Evolutionary conservation across 2,113 vertebrate species (phyloP).

Genomic region (Eira barbara): DNA sequence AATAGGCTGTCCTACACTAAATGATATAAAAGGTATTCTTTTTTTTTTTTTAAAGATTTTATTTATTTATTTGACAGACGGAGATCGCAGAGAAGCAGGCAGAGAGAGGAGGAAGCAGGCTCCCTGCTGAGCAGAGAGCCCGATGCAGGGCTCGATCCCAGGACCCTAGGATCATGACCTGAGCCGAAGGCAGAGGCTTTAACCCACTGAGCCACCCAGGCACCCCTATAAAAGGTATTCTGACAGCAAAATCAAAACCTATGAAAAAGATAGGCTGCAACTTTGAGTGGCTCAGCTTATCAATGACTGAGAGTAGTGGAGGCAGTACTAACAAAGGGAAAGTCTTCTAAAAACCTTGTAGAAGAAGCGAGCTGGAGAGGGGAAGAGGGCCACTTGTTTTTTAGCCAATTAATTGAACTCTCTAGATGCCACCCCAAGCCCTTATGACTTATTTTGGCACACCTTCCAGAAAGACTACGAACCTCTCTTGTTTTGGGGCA

Average conservation of each 20-base stretch:
- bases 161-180: too few relatives aligned
- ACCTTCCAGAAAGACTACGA: constrained; percentile 62
- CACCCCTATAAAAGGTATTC: background rate
- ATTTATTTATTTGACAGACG: too few relatives aligned
- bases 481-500: constrained; percentile 96
- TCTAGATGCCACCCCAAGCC: background rate
- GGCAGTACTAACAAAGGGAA: background rate
- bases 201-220: too few relatives aligned
- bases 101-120: too few relatives aligned
- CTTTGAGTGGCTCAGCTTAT: background rate
- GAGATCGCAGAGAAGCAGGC: too few relatives aligned
- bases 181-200: too few relatives aligned
- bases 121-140: too few relatives aligned
- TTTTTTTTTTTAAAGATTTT: too few relatives aligned
- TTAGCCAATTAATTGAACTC: background rate
- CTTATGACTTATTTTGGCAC: background rate
- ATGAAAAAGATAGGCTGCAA: background rate
- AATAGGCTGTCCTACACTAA: background rate
- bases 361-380: background rate
- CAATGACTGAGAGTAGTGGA: background rate
- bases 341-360: background rate
- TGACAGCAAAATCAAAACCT: constrained; percentile 10
- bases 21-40: background rate
- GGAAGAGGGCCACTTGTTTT: background rate
- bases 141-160: too few relatives aligned